Evolutionary conservation across 2,113 vertebrate genomes (phyloP).

Genomic region (Dolichotis patagonum): DNA sequence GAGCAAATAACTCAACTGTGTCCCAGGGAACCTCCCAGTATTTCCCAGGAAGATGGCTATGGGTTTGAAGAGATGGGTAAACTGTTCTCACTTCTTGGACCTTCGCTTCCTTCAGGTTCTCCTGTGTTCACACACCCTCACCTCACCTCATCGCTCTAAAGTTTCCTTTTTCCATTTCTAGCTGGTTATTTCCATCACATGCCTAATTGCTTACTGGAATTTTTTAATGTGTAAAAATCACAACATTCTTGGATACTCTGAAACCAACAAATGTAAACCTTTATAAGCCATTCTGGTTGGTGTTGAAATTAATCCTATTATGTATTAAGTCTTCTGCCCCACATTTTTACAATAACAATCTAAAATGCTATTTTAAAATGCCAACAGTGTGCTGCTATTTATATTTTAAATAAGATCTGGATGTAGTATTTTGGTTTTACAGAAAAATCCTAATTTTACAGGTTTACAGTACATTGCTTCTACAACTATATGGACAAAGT

Average conservation of each 20-base stretch:
- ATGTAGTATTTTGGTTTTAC: constrained; percentile 51
- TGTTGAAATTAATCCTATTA: constrained; percentile 52
- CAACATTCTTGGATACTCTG: constrained; percentile 3
- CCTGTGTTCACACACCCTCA: background rate
- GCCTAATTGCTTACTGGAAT: constrained; percentile 46
- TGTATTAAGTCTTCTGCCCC: background rate
- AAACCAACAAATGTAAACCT: background rate
- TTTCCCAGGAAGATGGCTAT: constrained; percentile 37
- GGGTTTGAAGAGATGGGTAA: constrained; percentile 24
- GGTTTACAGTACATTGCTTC: background rate
- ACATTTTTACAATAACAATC: constrained; percentile 42
- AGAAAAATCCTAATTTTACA: constrained; percentile 24
- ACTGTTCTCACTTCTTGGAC: constrained; percentile 22
- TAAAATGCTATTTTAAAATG: constrained; percentile 50
- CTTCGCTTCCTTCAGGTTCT: constrained; percentile 13
- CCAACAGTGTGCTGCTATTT: constrained; percentile 23
- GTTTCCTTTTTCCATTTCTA: constrained; percentile 32
- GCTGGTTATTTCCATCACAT: constrained; percentile 10
- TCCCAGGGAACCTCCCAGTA: background rate
- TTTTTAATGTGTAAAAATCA: constrained; percentile 58
- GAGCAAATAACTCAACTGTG: constrained; percentile 45
- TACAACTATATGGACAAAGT: constrained; percentile 35
- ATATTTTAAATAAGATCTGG: constrained; percentile 43
- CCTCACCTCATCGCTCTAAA: constrained; percentile 16
- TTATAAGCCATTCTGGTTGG: constrained; percentile 12